These are phyloP conservation scores for Sebastolobus altivelis DNA, from an alignment of 2,797 vertebrate genomes.

Conservation along the genomic window DNA sequence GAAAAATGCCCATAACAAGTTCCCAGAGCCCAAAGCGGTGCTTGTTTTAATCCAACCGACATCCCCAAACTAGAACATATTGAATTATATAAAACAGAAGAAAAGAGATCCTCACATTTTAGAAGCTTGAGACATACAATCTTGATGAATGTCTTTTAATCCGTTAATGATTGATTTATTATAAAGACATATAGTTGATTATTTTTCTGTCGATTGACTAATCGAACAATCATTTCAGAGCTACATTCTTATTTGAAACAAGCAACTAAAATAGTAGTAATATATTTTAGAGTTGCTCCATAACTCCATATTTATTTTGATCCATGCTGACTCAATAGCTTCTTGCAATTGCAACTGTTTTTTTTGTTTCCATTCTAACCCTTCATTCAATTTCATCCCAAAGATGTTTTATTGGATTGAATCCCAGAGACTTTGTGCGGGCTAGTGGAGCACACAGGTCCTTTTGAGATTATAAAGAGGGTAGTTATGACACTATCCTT, in stretches of 20 bases:
- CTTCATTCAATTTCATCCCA: not conserved
- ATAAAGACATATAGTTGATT: not conserved
- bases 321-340: not conserved
- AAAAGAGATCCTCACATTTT: not conserved
- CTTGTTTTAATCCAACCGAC: not conserved
- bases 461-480: conserved; percentile 12
- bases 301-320: not conserved
- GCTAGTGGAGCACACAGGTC: not conserved
- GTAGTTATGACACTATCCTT: not conserved
- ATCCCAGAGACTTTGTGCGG: not conserved
- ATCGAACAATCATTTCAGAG: not conserved
- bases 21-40: not conserved
- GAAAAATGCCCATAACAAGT: not conserved
- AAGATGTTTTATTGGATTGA: not conserved
- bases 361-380: not conserved
- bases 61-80: not conserved
- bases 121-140: not conserved
- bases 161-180: not conserved
- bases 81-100: not conserved
- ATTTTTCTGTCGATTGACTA: not conserved
- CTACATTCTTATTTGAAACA: not conserved
- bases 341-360: not conserved
- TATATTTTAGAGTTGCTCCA: not conserved
- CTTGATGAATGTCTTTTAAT: too few species aligned
- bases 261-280: not conserved